phyloP scores from a whole-genome alignment of 1,140 invertebrate species.

The Triops longicaudatus region DNA sequence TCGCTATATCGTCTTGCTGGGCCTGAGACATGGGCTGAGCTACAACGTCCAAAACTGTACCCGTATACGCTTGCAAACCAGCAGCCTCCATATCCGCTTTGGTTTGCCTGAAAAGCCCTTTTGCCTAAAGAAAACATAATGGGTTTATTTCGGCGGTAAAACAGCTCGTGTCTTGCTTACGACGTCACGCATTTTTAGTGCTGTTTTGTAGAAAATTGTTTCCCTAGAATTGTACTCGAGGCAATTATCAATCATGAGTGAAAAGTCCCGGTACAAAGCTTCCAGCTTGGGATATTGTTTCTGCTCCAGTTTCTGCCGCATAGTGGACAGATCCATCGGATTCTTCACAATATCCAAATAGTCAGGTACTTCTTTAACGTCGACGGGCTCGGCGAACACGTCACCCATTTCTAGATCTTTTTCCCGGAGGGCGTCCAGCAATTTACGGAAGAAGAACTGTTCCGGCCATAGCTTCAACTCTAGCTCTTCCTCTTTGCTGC shows the following conservation, averaged over 20 bases:
- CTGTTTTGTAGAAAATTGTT: conserved; percentile 71
- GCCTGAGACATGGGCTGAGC: neutral
- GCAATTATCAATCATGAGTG: conserved; percentile 90
- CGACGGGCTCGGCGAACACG: conserved; percentile 88
- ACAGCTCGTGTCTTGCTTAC: conserved; percentile 33
- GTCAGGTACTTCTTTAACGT: conserved; percentile 81
- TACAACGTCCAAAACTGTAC: neutral
- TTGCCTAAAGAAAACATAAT: neutral
- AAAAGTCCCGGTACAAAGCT: conserved; percentile 79
- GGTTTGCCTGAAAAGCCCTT: conserved; percentile 26
- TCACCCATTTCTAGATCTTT: conserved; percentile 62
- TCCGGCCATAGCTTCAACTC: conserved; percentile 73
- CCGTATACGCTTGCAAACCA: conserved; percentile 1
- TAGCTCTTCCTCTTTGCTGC: conserved; percentile 60
- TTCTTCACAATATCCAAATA: conserved; percentile 84
- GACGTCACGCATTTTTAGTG: conserved; percentile 76
- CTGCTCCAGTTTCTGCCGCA: conserved; percentile 67
- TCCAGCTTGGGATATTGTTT: conserved; percentile 68
- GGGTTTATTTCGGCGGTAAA: neutral
- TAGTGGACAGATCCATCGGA: conserved; percentile 94
- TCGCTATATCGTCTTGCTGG: neutral
- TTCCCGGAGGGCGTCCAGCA: conserved; percentile 65
- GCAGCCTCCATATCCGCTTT: conserved; percentile 25
- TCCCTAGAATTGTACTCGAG: conserved; percentile 90
- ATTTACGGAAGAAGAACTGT: conserved; percentile 60